phyloP scores from a whole-genome alignment of 1,140 invertebrate genomes.

The Halictus rubicundus region DNA sequence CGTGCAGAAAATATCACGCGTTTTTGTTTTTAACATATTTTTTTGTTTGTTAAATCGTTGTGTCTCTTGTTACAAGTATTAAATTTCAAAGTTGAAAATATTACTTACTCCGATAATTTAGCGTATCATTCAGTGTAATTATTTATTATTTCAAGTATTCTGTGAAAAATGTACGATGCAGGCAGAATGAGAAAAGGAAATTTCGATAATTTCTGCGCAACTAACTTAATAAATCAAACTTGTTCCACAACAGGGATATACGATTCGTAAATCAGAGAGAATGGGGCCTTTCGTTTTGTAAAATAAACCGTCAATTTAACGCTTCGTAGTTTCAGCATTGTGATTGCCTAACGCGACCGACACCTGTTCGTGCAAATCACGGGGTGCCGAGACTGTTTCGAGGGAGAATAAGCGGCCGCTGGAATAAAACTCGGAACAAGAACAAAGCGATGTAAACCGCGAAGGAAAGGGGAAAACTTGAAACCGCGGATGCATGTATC shows the following conservation, averaged over 20 bases:
- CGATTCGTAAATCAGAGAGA: not conserved
- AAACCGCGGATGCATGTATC: not conserved
- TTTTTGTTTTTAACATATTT: too few species aligned
- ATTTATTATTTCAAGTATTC: too few species aligned
- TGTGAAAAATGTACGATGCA: too few species aligned
- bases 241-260: not conserved
- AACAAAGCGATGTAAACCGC: not conserved
- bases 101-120: too few species aligned
- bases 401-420: conserved; percentile 1
- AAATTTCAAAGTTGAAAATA: too few species aligned
- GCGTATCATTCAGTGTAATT: too few species aligned
- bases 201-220: not conserved
- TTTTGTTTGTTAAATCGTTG: too few species aligned
- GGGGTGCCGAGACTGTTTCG: conserved; percentile 11
- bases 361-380: conserved; percentile 46
- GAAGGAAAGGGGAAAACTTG: conserved; percentile 2
- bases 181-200: not conserved
- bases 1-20: too few species aligned
- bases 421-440: not conserved
- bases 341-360: conserved; percentile 23
- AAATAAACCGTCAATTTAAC: conserved; percentile 39
- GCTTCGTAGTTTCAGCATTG: conserved; percentile 8
- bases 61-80: too few species aligned
- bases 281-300: conserved; percentile 8
- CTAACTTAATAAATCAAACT: not conserved